A percentile compares a stretch with the other conserved stretches of the same genome.
Evolutionary conservation across 2,888 invertebrate species (phyloP).

Genomic region (Cinara cedri): DNA sequence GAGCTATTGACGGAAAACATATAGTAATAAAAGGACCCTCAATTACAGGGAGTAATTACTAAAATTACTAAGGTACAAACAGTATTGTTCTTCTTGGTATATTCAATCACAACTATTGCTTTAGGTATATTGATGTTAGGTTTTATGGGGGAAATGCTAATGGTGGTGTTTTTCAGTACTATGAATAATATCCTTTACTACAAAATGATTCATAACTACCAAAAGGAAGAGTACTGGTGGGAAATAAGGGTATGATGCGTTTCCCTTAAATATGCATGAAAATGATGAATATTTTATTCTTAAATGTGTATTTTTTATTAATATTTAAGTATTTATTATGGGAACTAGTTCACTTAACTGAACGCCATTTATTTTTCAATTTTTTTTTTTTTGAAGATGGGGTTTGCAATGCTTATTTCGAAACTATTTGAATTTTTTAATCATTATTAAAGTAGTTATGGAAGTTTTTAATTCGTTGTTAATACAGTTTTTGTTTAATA

Average conservation of each 20-base stretch:
- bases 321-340: not conserved
- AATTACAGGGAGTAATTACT: slow-evolving; percentile 60
- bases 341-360: no score
- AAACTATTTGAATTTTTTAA: no score
- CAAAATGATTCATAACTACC: slow-evolving; percentile 58
- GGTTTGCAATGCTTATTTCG: no score
- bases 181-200: slow-evolving; percentile 58
- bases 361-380: no score
- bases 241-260: slow-evolving; percentile 59
- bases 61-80: slow-evolving; percentile 60
- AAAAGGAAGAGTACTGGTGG: slow-evolving; percentile 58
- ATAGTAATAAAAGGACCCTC: slow-evolving; percentile 60
- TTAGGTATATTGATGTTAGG: slow-evolving; percentile 60
- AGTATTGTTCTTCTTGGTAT: slow-evolving; percentile 60
- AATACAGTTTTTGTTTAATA: no score
- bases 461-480: no score
- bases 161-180: slow-evolving; percentile 60
- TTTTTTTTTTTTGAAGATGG: no score
- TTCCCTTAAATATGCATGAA: slow-evolving; percentile 58
- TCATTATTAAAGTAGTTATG: no score
- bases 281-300: slow-evolving; percentile 27
- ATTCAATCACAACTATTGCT: slow-evolving; percentile 61
- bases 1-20: slow-evolving; percentile 60
- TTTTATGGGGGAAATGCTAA: slow-evolving; percentile 60
- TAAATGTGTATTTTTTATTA: not conserved